Percentiles rank a stretch among this genome's conserved stretches.
Conservation (phyloP, 2,797 vertebrate species). For the Diplodus puntazzo region DNA sequence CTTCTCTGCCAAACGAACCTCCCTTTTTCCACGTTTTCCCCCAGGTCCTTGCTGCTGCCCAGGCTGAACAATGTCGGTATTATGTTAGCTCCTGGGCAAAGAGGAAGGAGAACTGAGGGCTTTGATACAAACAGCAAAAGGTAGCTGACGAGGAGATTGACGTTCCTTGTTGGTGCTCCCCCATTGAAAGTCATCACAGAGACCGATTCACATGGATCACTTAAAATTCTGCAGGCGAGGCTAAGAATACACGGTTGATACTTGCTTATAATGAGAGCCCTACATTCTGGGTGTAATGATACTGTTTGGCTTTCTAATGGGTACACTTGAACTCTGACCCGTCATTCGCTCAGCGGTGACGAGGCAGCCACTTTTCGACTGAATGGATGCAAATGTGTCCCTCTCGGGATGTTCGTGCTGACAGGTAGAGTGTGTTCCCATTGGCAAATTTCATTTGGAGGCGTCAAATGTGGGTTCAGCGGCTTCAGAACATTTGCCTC, state of each 20-base stretch:
- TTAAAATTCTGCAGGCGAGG: slow-evolving; percentile 82
- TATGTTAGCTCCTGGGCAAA: slow-evolving; percentile 76
- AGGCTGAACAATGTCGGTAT: slow-evolving; percentile 81
- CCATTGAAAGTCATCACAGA: slow-evolving; percentile 79
- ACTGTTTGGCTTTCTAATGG: slow-evolving; percentile 84
- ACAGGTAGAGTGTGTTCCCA: slow-evolving; percentile 49
- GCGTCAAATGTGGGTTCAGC: slow-evolving; percentile 39
- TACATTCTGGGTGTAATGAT: slow-evolving; percentile 78
- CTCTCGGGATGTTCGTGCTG: slow-evolving; percentile 57
- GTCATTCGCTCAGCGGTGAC: slow-evolving; percentile 54
- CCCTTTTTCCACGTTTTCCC: slow-evolving; percentile 63
- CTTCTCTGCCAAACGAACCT: slow-evolving; percentile 70
- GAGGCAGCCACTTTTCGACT: slow-evolving; percentile 62
- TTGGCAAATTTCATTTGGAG: slow-evolving; percentile 65
- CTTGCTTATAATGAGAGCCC: slow-evolving; percentile 74
- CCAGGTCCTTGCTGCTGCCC: slow-evolving; percentile 67
- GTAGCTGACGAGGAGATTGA: slow-evolving; percentile 79
- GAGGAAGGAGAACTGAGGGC: slow-evolving; percentile 71
- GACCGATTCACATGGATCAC: slow-evolving; percentile 81
- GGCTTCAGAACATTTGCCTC: slow-evolving; percentile 51
- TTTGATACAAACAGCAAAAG: slow-evolving; percentile 80
- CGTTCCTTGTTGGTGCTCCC: slow-evolving; percentile 68
- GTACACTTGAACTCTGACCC: slow-evolving; percentile 81
- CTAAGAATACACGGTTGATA: slow-evolving; percentile 72
- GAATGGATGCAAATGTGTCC: slow-evolving; percentile 72